phyloP scores from a whole-genome alignment of 1,140 invertebrate genomes.

The Frieseomelitta varia region DNA sequence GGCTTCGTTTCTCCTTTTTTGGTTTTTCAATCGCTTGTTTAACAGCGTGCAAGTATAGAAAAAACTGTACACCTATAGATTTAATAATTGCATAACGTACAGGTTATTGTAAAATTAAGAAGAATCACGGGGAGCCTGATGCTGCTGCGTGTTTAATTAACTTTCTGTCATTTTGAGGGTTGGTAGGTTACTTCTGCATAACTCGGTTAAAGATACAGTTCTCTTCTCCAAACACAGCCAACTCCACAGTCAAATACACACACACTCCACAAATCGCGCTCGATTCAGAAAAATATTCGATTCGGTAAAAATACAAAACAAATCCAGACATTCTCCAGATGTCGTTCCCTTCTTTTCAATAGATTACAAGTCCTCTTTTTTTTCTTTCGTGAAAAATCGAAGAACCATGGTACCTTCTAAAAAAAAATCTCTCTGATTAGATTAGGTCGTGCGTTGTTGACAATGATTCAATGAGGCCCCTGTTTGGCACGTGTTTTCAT shows the following conservation, averaged over 20 bases:
- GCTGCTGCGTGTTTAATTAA: no score
- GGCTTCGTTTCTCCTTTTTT: no score
- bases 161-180: no score
- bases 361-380: neutral
- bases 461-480: neutral
- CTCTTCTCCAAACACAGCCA: neutral
- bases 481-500: neutral
- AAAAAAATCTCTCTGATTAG: no score
- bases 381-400: neutral
- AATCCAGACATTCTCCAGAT: neutral
- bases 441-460: conserved; percentile 24
- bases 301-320: conserved; percentile 24
- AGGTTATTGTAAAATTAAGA: no score
- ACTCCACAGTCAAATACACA: neutral
- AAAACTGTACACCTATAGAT: no score
- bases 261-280: neutral
- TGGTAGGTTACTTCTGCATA: no score
- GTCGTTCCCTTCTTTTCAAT: neutral
- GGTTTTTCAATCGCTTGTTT: no score
- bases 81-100: no score
- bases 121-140: no score
- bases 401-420: neutral
- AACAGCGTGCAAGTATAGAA: no score
- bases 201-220: neutral
- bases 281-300: neutral